Percentiles rank a stretch among this genome's conserved stretches.
Evolutionary conservation across 2,888 invertebrate genomes (phyloP).

Genomic region (Tachystola acroxantha): DNA sequence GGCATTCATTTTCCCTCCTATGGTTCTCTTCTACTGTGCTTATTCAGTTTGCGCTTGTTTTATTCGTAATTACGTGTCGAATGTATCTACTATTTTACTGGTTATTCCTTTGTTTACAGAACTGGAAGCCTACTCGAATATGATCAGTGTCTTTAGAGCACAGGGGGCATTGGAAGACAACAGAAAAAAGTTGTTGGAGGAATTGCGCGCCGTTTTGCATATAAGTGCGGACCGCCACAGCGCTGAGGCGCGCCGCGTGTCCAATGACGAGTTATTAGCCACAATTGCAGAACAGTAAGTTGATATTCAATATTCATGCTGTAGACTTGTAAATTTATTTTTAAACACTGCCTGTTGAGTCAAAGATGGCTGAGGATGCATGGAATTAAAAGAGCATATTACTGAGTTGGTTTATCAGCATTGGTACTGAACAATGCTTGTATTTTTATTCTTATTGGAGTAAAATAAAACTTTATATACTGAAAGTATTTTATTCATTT

Average conservation of each 20-base stretch:
- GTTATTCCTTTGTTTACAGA: constrained; percentile 79
- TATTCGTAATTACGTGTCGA: constrained; percentile 20
- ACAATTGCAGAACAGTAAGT: constrained; percentile 94
- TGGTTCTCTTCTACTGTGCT: constrained; percentile 54
- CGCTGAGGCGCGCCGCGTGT: constrained; percentile 93
- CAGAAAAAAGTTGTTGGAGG: constrained; percentile 90
- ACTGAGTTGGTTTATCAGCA: constrained; percentile 18
- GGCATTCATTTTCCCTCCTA: constrained; percentile 77
- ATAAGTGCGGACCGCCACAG: constrained; percentile 94
- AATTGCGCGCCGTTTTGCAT: constrained; percentile 88
- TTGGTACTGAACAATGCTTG: constrained; percentile 9
- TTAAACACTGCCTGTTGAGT: constrained; percentile 52
- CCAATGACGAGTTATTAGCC: constrained; percentile 93
- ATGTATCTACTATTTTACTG: constrained; percentile 22
- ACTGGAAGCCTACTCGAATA: constrained; percentile 93
- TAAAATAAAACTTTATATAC: constrained; percentile 13
- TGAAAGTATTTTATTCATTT: constrained; percentile 5
- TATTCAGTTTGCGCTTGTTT: constrained; percentile 33
- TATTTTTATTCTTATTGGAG: constrained; percentile 24
- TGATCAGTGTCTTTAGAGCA: constrained; percentile 94
- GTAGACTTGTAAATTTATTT: constrained; percentile 53
- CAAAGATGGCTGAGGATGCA: constrained; percentile 63
- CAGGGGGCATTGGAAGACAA: constrained; percentile 92
- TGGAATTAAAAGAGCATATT: constrained; percentile 29
- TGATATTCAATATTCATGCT: constrained; percentile 32